Evolutionary conservation across 2,888 invertebrate genomes (phyloP), one percentile per base, ranked within the genome.

Genomic region (Ctena decussata): DNA sequence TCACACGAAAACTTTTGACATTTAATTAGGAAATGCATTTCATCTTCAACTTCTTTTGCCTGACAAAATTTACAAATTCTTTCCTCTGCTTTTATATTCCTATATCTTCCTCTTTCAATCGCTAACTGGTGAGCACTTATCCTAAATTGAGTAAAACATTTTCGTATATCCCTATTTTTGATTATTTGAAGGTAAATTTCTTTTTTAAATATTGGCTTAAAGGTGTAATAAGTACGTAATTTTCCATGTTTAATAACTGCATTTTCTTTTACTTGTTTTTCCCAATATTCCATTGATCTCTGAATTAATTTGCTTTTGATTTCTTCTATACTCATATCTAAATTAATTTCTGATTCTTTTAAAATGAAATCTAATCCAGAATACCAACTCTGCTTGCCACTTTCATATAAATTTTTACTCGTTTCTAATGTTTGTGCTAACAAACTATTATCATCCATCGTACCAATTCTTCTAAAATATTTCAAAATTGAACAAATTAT

Each of bases 161-260:
- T 60, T 60, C 60, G 18, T 6, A 30, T 12, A 8, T 60, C 60
- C 21, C 60, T 60, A 60, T 60, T 60, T 60, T 60, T 27, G 32
- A 60, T 60, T 5, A 18, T 8, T 8, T 30, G 24, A 6, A 60
- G 60, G 21, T 60, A 60, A 30, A n/a, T 60, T 60, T 30, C 30
- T 60, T 60, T 60, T 30, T 60, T 30, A 60, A 60, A 60, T 27
- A 30, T 60, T 27, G 30, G 18, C 30, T 60, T 30, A 60, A 30
- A 60, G 11, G 60, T 60, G 60, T 60, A 60, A 60, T 60, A 60
- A 60, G 60, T 60, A 30, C 60, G 60, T 60, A 60, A 60, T 60
- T 60, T 30, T 60, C 30, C 60, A 11, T 30, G 60, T 30, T 60
- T 60, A 30, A 27, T 30, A 30, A 60, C 60, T 30, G 60, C 60